Base-by-base conservation (phyloP, 2,113 vertebrate species). In the Ictalurus furcatus region DNA sequence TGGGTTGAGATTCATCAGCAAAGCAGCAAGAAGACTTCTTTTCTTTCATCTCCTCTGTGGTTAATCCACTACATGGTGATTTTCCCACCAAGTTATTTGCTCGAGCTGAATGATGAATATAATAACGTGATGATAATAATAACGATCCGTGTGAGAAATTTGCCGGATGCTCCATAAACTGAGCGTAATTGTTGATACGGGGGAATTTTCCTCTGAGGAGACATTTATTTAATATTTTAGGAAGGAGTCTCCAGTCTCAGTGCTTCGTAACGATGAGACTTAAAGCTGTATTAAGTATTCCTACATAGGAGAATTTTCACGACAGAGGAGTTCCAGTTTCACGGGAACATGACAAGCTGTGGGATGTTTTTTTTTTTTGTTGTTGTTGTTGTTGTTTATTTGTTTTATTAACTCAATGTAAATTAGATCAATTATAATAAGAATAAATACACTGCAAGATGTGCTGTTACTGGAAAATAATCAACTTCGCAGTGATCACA, bases 1-100 rank as follows among this genome's bases (percentile, higher is more conserved):
- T 89, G 85, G 76, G 89, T 85, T 87, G 87, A 91, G 90, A 91
- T 84, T 91, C 87, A 91, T 89, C 89, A 90, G 81, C 86, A 88
- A 87, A 78, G 88, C 85, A 78, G 87, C 87, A 89, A 89, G 90
- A 91, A 54, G 52, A 86, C 25, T 73, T 37, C 21, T 56, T 16
- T 54, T 11, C 48, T 86, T 74, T 86, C 19, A 58, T 86, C 69
- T 86, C 21, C 17, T 40, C 85, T 44, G 16, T 86, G 17, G 30
- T 25, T 86, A 34, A 58, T 71, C 71, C 52, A 74, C n/a, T 37
- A 3, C 48, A 54, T 37, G 48, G 58, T 84, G 19, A 63, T 84
- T 84, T 44, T 28, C 19, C 52, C 52, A 81, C 52, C 14, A 5
- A 34, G 78, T 13, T 30, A 83, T 84, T 25, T 34, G 21, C 59